phyloP scores from a whole-genome alignment of 35 echinoderm and acorn worm species.

The Apostichopus parvimensis region DNA sequence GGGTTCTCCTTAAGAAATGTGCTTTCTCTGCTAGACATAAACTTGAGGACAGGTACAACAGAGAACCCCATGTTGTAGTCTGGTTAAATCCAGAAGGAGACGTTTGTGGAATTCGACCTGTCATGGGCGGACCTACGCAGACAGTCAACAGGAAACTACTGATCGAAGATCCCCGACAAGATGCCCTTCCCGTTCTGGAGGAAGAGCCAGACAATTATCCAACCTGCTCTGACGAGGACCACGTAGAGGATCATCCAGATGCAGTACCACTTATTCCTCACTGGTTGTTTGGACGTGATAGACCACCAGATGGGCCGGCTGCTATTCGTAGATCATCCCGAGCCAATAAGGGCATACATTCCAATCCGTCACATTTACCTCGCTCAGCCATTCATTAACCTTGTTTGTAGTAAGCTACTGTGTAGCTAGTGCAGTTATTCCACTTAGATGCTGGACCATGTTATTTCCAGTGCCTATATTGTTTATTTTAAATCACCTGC shows the following conservation, averaged over 20 bases:
- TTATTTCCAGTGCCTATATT: too few relatives aligned
- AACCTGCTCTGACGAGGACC: not conserved
- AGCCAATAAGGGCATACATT: too few relatives aligned
- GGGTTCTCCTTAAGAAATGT: constrained; percentile 27
- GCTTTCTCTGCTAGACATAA: constrained; percentile 36
- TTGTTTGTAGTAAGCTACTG: too few relatives aligned
- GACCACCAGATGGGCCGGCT: not conserved
- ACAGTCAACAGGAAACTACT: constrained; percentile 5
- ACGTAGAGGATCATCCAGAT: not conserved
- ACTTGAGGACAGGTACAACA: constrained; percentile 9
- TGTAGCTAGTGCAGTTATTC: too few relatives aligned
- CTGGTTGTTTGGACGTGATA: too few relatives aligned
- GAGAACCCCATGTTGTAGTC: constrained; percentile 2
- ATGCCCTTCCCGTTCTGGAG: not conserved
- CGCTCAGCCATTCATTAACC: too few relatives aligned
- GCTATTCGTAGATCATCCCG: too few relatives aligned
- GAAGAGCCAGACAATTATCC: not conserved
- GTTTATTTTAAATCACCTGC: too few relatives aligned
- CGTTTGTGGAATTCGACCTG: constrained; percentile 10
- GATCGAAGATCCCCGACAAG: not conserved
- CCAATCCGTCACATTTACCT: too few relatives aligned
- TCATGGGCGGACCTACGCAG: constrained; percentile 20
- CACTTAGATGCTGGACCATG: too few relatives aligned
- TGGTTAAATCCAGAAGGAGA: not conserved
- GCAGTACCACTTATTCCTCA: too few relatives aligned